Evolutionary conservation across 2,888 invertebrate genomes (phyloP).

Genomic region (Halocaridina rubra): DNA sequence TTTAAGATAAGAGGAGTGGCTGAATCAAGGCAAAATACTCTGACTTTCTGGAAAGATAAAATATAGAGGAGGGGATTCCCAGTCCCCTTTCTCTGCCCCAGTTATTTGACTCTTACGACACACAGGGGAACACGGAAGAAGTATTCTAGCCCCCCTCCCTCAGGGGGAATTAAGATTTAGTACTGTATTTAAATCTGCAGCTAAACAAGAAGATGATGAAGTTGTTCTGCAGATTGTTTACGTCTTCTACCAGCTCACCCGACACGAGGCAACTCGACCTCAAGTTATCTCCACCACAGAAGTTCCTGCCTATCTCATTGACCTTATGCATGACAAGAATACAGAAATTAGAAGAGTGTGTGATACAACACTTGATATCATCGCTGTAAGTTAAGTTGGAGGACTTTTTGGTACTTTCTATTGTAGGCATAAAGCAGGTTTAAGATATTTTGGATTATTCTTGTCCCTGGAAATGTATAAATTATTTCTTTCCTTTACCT

Average conservation of each 20-base stretch:
- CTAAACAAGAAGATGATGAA: slow-evolving; percentile 97
- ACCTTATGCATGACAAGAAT: slow-evolving; percentile 97
- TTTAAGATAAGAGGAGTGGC: too few relatives aligned
- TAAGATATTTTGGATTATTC: too few relatives aligned
- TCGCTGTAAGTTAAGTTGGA: slow-evolving; percentile 77
- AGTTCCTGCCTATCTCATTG: slow-evolving; percentile 94
- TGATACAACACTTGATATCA: slow-evolving; percentile 93
- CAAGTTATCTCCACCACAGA: slow-evolving; percentile 72
- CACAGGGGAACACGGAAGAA: too few relatives aligned
- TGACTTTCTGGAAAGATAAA: too few relatives aligned
- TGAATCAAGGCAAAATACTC: too few relatives aligned
- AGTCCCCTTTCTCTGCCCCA: too few relatives aligned
- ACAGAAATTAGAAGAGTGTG: slow-evolving; percentile 92
- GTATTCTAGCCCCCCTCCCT: too few relatives aligned
- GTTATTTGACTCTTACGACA: too few relatives aligned
- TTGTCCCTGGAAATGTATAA: neutral
- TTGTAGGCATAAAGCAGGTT: too few relatives aligned
- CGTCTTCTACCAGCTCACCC: slow-evolving; percentile 90
- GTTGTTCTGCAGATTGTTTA: slow-evolving; percentile 96
- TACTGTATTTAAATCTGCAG: too few relatives aligned
- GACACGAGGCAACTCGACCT: slow-evolving; percentile 79
- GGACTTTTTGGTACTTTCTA: neutral
- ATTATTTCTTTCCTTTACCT: neutral
- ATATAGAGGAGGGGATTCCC: too few relatives aligned
- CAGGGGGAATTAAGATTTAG: too few relatives aligned